phyloP scores from a whole-genome alignment of 2,888 invertebrate genomes.

The Phortica okadai region DNA sequence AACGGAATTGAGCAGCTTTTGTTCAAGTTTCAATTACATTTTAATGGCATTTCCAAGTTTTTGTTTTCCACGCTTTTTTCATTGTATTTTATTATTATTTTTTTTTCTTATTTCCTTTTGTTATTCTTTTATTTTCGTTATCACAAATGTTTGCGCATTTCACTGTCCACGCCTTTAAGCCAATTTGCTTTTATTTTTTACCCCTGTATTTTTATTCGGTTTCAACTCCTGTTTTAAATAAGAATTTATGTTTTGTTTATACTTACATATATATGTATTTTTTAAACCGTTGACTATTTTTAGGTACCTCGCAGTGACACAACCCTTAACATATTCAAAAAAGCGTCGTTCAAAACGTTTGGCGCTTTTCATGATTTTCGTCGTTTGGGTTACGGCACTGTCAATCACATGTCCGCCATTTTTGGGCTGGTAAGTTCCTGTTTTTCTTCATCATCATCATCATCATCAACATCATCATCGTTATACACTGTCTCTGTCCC shows the following conservation, averaged over 20 bases:
- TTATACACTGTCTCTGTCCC: too few relatives aligned
- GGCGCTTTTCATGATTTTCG: slow-evolving; percentile 91
- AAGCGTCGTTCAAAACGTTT: slow-evolving; percentile 90
- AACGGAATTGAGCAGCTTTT: slow-evolving; percentile 53
- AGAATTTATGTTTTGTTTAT: too few relatives aligned
- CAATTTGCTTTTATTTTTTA: background rate
- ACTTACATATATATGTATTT: background rate
- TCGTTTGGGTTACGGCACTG: slow-evolving; percentile 93
- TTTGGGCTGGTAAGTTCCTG: slow-evolving; percentile 87
- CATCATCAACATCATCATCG: too few relatives aligned
- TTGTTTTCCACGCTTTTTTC: slow-evolving; percentile 39
- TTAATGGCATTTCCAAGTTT: slow-evolving; percentile 67
- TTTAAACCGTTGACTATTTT: slow-evolving; percentile 36
- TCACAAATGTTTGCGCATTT: slow-evolving; percentile 47
- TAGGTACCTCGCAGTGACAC: slow-evolving; percentile 94
- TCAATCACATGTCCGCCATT: slow-evolving; percentile 96
- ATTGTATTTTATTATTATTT: background rate
- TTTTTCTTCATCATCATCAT: background rate
- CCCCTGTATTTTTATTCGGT: too few relatives aligned
- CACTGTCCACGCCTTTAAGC: background rate
- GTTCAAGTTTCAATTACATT: slow-evolving; percentile 69
- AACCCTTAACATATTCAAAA: slow-evolving; percentile 93
- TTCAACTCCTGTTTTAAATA: too few relatives aligned
- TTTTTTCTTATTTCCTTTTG: background rate
- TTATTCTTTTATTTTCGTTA: slow-evolving; percentile 50